These are phyloP conservation scores for Lacerta viridis DNA, from an alignment of 2,797 vertebrate genomes.

Conservation along the genomic window DNA sequence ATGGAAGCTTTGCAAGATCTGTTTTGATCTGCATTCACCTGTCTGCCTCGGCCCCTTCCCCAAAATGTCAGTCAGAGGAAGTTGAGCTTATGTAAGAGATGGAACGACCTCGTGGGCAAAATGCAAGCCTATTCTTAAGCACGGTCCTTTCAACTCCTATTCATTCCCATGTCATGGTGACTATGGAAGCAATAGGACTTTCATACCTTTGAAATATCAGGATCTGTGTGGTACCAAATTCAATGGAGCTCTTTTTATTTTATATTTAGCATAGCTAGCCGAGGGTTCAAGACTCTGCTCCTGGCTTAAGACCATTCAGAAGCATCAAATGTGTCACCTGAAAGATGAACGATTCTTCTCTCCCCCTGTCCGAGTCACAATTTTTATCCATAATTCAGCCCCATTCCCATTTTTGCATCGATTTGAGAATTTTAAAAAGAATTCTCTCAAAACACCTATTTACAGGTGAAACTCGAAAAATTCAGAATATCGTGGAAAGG, in stretches of 20 bases:
- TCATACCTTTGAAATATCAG: constrained; percentile 58
- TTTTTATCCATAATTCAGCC: neutral
- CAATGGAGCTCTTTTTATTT: constrained; percentile 38
- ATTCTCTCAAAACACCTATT: neutral
- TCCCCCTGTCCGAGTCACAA: too few species aligned
- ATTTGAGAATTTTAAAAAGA: neutral
- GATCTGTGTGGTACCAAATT: constrained; percentile 63
- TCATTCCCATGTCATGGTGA: constrained; percentile 50
- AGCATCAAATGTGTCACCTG: neutral
- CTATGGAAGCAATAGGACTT: constrained; percentile 32
- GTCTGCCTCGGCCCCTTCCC: constrained; percentile 75
- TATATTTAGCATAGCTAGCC: neutral
- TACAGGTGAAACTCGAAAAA: too few species aligned
- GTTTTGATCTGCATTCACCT: constrained; percentile 83
- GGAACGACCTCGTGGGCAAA: constrained; percentile 72
- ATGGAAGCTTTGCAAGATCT: constrained; percentile 78
- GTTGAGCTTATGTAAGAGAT: constrained; percentile 76
- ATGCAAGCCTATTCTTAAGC: constrained; percentile 54
- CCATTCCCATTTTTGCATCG: neutral
- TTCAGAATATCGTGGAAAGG: too few species aligned
- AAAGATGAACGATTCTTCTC: too few species aligned
- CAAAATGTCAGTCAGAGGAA: constrained; percentile 79
- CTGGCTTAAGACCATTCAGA: neutral
- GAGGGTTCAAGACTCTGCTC: neutral
- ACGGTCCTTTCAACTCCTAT: constrained; percentile 59